Evolutionary conservation across 2,888 invertebrate species (phyloP).

Genomic region (Heteromurus nitidus): DNA sequence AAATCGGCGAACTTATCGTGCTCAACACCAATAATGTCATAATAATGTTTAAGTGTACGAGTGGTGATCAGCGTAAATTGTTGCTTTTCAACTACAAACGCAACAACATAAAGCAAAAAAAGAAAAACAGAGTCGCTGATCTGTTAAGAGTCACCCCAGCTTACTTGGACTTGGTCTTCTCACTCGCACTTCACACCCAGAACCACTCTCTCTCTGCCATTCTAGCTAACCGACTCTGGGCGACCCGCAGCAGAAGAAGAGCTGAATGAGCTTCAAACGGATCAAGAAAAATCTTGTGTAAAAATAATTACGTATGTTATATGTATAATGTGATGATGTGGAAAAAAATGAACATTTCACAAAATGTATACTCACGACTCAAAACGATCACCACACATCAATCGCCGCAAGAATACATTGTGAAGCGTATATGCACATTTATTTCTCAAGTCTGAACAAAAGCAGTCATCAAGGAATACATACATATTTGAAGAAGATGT

Average conservation of each 20-base stretch:
- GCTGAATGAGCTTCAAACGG: background rate
- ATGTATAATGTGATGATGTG: background rate
- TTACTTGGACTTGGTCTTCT: background rate
- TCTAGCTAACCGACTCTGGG: too few relatives aligned
- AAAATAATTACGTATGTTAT: too few relatives aligned
- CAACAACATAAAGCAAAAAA: background rate
- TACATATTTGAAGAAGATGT: constrained; percentile 7
- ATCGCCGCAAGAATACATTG: too few relatives aligned
- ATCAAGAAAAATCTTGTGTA: too few relatives aligned
- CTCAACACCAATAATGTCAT: constrained; percentile 21
- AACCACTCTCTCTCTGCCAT: background rate
- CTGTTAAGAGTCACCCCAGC: background rate
- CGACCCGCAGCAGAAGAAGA: background rate
- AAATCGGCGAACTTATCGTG: too few relatives aligned
- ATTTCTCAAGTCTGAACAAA: constrained; percentile 1
- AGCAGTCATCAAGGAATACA: background rate
- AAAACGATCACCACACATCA: background rate
- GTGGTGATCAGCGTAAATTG: constrained; percentile 17
- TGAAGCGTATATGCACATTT: too few relatives aligned
- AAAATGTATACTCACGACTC: background rate
- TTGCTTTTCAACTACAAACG: constrained; percentile 6
- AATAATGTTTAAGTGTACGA: background rate
- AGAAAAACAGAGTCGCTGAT: too few relatives aligned
- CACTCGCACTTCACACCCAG: constrained; percentile 20
- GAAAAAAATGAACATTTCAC: background rate